Percentiles rank a stretch among this genome's conserved stretches.
phyloP scores from a whole-genome alignment of 2,113 vertebrate genomes.

The Leiothrix lutea region DNA sequence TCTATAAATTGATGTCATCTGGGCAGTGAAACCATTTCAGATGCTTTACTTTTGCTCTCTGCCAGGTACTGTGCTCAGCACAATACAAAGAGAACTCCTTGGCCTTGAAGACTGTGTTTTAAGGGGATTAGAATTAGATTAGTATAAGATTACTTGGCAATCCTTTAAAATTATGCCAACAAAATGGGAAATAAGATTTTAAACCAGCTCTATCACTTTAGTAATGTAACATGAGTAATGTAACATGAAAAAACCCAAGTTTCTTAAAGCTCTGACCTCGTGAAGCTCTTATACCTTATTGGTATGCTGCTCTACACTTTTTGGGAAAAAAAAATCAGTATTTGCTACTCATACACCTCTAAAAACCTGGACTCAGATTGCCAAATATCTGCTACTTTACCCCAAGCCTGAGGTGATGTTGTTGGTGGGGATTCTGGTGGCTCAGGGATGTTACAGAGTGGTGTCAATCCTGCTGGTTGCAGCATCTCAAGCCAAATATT shows the following conservation, averaged over 20 bases:
- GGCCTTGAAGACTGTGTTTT: not conserved
- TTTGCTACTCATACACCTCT: not conserved
- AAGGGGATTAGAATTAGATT: slow-evolving; percentile 37
- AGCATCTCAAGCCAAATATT: not conserved
- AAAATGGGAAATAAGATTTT: slow-evolving; percentile 31
- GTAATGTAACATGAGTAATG: not conserved
- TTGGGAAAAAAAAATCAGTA: not conserved
- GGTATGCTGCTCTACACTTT: not conserved
- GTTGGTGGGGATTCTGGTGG: rapidly evolving
- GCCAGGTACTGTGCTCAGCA: not conserved
- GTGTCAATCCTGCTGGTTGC: not conserved
- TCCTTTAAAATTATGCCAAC: slow-evolving; percentile 12
- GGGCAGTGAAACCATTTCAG: slow-evolving; percentile 1
- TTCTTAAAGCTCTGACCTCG: not conserved
- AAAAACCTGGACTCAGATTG: not conserved
- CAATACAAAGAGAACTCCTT: not conserved
- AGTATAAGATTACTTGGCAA: slow-evolving; percentile 25
- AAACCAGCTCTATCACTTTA: not conserved
- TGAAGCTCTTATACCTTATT: not conserved
- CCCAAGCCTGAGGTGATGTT: rapidly evolving
- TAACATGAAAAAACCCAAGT: not conserved
- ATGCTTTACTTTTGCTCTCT: not conserved
- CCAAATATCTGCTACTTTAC: not conserved
- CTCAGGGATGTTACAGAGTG: rapidly evolving
- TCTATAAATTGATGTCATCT: not conserved